Percentiles rank a stretch among this genome's conserved stretches.
These are phyloP conservation scores for Lipotes vexillifer DNA, from an alignment of 2,113 vertebrate species.

Conservation along the genomic window DNA sequence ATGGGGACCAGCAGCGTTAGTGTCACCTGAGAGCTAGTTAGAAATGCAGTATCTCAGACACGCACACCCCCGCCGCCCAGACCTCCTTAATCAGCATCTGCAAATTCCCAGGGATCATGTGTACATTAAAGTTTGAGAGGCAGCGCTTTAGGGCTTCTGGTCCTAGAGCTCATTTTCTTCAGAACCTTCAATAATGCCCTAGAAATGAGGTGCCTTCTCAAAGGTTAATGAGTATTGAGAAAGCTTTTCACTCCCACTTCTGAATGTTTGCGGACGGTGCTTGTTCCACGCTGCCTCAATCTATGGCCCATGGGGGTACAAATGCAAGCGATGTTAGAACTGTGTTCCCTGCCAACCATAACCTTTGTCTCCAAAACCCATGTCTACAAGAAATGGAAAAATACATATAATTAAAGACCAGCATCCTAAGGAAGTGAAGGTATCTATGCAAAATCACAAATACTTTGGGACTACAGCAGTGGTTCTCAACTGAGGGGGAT, in stretches of 20 bases:
- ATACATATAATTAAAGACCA: neutral
- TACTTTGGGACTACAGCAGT: neutral
- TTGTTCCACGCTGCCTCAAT: neutral
- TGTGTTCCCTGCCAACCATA: constrained; percentile 30
- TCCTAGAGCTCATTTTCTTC: neutral
- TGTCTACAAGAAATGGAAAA: neutral
- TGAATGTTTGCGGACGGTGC: neutral
- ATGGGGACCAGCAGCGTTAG: neutral
- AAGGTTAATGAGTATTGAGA: neutral
- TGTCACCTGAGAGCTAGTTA: neutral
- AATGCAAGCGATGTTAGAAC: constrained; percentile 12
- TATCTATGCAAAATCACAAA: constrained; percentile 44
- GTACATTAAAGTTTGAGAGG: neutral
- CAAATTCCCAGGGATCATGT: neutral
- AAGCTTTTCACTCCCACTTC: neutral
- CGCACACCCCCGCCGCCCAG: neutral
- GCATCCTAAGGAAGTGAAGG: constrained; percentile 4
- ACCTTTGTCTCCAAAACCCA: constrained; percentile 1
- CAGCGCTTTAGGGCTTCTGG: neutral
- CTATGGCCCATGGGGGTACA: neutral
- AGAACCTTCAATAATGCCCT: neutral
- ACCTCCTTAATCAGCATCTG: neutral
- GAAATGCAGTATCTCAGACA: constrained; percentile 4
- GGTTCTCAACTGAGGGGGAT: neutral
- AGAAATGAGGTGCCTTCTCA: neutral